Conservation (phyloP, 2,797 vertebrate species). For the Microctenopoma steveboyesi region DNA sequence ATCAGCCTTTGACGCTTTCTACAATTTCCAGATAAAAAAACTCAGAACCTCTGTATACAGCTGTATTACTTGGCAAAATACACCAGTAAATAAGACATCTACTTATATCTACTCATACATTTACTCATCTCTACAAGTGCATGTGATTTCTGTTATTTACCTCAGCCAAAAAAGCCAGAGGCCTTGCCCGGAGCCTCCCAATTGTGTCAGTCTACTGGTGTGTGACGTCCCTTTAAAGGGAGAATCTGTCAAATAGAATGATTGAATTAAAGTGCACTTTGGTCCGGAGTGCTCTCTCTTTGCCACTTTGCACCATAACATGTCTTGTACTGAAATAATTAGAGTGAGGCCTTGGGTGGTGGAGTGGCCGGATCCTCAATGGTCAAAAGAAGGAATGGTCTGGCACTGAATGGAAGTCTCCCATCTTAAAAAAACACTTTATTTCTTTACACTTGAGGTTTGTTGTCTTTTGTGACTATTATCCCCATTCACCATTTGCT, state of each 20-base stretch:
- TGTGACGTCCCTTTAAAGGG: slow-evolving; percentile 77
- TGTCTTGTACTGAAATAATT: slow-evolving; percentile 86
- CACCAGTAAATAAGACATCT: slow-evolving; percentile 41
- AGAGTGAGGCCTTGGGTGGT: slow-evolving; percentile 79
- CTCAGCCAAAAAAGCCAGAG: slow-evolving; percentile 31
- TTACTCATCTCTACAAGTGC: slow-evolving; percentile 40
- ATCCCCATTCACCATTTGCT: slow-evolving; percentile 82
- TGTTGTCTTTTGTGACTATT: slow-evolving; percentile 89
- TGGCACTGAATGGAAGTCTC: slow-evolving; percentile 79
- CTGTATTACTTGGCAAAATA: slow-evolving; percentile 41
- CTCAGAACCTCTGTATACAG: slow-evolving; percentile 19
- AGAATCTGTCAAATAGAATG: slow-evolving; percentile 79
- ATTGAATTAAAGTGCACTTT: slow-evolving; percentile 86
- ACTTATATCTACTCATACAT: slow-evolving; percentile 34
- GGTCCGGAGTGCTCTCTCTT: slow-evolving; percentile 79
- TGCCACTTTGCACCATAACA: slow-evolving; percentile 81
- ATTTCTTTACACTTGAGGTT: slow-evolving; percentile 88
- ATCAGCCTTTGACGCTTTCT: slow-evolving; percentile 77
- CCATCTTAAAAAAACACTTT: slow-evolving; percentile 84
- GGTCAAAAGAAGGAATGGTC: slow-evolving; percentile 81
- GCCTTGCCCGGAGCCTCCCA: slow-evolving; percentile 52
- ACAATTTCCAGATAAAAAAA: slow-evolving; percentile 60
- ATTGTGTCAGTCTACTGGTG: slow-evolving; percentile 75
- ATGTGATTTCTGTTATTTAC: slow-evolving; percentile 52
- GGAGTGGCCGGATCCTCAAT: slow-evolving; percentile 77